Conservation (phyloP, 1,140 invertebrate species). For the Polypedilum pembai region DNA sequence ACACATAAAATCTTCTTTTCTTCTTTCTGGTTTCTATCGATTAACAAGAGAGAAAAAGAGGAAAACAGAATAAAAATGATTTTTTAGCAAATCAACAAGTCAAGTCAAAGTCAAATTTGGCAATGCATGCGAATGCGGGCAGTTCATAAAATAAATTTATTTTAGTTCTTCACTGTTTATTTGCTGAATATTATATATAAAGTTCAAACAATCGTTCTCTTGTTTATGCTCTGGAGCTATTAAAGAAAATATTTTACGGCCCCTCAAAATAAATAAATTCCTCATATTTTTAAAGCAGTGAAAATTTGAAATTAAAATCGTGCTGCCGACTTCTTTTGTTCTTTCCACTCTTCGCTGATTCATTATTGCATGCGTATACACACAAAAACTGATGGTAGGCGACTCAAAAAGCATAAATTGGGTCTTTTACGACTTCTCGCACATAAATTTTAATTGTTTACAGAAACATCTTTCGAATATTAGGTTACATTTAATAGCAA, state of each 20-base stretch:
- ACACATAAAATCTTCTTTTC: neutral
- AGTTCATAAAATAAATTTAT: neutral
- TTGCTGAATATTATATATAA: conserved; percentile 1
- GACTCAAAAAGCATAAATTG: neutral
- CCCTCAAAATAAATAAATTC: neutral
- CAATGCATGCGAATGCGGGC: conserved; percentile 2
- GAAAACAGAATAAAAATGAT: neutral
- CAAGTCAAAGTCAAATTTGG: neutral
- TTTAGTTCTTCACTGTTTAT: neutral
- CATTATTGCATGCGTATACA: neutral
- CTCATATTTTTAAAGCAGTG: neutral
- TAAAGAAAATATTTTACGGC: neutral
- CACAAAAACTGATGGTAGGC: neutral
- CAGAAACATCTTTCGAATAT: neutral
- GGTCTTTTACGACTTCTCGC: neutral
- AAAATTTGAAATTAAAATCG: conserved; percentile 1
- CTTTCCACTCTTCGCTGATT: neutral
- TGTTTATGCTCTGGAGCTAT: neutral
- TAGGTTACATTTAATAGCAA: neutral
- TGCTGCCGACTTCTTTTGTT: neutral
- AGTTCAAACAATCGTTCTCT: neutral
- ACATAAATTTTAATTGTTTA: conserved; percentile 14
- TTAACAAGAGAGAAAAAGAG: neutral
- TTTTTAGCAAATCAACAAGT: conserved; percentile 11
- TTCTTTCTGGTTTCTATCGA: neutral